Evolutionary conservation across 2,888 invertebrate genomes (phyloP).

Genomic region (Temnothorax unifasciatus): DNA sequence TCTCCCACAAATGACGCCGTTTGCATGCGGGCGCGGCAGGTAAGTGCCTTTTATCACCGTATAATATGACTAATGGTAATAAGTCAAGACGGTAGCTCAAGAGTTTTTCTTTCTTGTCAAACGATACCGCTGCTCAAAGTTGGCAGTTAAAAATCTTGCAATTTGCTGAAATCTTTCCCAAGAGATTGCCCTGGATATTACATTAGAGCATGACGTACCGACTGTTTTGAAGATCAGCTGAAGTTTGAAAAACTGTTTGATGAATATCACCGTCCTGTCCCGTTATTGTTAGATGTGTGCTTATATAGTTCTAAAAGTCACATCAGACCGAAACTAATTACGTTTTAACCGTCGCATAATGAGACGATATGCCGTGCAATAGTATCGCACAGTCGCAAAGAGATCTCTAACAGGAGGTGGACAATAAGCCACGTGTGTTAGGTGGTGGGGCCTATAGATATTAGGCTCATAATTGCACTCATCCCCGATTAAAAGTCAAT

Average conservation of each 20-base stretch:
- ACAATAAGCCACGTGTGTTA: conserved; percentile 53
- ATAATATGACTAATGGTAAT: conserved; percentile 60
- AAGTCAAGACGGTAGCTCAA: conserved; percentile 34
- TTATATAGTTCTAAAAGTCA: conserved; percentile 15
- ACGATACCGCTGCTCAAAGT: conserved; percentile 26
- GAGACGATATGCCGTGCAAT: not conserved
- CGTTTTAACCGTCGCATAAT: conserved; percentile 23
- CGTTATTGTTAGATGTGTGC: conserved; percentile 29
- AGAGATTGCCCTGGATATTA: not conserved
- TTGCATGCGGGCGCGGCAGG: conserved; percentile 74
- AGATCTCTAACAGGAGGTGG: conserved; percentile 55
- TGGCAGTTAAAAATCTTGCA: not conserved
- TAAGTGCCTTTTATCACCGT: conserved; percentile 77
- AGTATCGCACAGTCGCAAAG: not conserved
- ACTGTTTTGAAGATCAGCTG: not conserved
- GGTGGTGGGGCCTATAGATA: conserved; percentile 76
- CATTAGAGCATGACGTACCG: not conserved
- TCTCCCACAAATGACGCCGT: conserved; percentile 55
- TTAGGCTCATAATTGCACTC: conserved; percentile 60
- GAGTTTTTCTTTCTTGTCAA: not conserved
- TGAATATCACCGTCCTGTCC: conserved; percentile 22
- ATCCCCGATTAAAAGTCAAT: conserved; percentile 43
- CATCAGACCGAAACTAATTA: not conserved
- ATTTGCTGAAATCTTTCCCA: not conserved
- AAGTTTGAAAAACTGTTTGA: conserved; percentile 4